A percentile compares a stretch with the other conserved stretches of the same genome.
Conservation (phyloP, 1,140 invertebrate species). For the Pogonomyrmex barbatus region DNA sequence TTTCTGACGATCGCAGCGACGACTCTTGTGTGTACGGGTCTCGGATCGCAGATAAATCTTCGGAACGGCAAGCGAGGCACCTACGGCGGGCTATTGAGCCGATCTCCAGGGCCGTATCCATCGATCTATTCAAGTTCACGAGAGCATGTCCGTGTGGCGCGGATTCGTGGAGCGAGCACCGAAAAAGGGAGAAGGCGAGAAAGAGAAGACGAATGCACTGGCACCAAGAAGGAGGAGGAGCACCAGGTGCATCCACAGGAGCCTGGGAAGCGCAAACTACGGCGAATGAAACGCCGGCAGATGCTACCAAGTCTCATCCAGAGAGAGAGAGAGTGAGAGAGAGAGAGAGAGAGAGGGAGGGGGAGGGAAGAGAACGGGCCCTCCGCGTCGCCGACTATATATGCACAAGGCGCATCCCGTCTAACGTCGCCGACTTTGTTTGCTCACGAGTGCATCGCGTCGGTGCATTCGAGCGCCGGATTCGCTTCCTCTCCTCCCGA, state of each 20-base stretch:
- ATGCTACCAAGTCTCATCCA: constrained; percentile 67
- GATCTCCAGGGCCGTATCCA: constrained; percentile 67
- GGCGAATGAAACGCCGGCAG: constrained; percentile 70
- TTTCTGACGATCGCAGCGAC: neutral
- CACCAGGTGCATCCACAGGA: constrained; percentile 77
- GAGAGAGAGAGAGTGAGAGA: neutral
- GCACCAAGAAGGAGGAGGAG: constrained; percentile 68
- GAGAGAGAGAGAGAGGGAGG: too few relatives aligned
- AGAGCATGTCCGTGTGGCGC: constrained; percentile 69
- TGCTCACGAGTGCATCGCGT: constrained; percentile 56
- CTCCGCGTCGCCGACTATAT: constrained; percentile 68
- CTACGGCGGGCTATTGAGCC: constrained; percentile 67
- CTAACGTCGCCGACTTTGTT: constrained; percentile 72
- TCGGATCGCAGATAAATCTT: constrained; percentile 69
- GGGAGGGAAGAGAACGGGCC: constrained; percentile 6
- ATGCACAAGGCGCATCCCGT: constrained; percentile 69
- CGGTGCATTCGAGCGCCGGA: constrained; percentile 46
- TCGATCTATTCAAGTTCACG: constrained; percentile 73
- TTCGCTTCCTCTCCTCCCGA: constrained; percentile 22
- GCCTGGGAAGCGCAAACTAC: constrained; percentile 80
- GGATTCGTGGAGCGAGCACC: constrained; percentile 41
- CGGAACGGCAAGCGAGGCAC: constrained; percentile 58
- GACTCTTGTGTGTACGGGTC: constrained; percentile 9
- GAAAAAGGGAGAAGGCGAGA: constrained; percentile 30
- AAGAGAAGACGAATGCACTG: constrained; percentile 72